Conservation (phyloP, 2,797 vertebrate species). For the Oceanodroma leucorhoa region DNA sequence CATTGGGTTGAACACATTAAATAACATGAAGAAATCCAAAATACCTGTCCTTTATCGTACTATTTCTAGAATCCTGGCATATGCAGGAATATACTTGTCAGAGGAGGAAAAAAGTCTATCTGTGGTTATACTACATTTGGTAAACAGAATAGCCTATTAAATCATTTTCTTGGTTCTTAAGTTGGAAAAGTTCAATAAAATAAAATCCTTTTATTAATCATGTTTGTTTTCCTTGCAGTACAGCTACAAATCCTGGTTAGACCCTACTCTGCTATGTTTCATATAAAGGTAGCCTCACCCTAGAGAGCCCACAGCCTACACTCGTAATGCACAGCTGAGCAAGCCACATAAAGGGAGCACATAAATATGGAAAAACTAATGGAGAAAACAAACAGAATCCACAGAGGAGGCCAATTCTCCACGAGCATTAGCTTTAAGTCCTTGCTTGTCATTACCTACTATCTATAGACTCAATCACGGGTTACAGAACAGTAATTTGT, state of each 20-base stretch:
- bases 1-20: neutral
- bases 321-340: neutral
- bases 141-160: neutral
- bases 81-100: neutral
- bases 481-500: neutral
- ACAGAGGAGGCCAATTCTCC: neutral
- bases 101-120: neutral
- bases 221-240: neutral
- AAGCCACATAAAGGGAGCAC: neutral
- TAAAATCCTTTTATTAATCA: neutral
- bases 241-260: neutral
- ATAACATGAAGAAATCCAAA: neutral
- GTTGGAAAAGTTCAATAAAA: neutral
- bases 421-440: neutral
- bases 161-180: neutral
- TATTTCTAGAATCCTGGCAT: neutral
- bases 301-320: neutral
- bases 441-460: neutral
- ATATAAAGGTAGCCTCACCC: neutral
- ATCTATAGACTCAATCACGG: neutral
- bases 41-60: neutral
- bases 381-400: neutral
- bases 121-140: neutral
- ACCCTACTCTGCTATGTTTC: neutral
- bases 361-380: neutral